These are phyloP conservation scores for Solea solea DNA, from an alignment of 2,113 vertebrate species.

Conservation along the genomic window DNA sequence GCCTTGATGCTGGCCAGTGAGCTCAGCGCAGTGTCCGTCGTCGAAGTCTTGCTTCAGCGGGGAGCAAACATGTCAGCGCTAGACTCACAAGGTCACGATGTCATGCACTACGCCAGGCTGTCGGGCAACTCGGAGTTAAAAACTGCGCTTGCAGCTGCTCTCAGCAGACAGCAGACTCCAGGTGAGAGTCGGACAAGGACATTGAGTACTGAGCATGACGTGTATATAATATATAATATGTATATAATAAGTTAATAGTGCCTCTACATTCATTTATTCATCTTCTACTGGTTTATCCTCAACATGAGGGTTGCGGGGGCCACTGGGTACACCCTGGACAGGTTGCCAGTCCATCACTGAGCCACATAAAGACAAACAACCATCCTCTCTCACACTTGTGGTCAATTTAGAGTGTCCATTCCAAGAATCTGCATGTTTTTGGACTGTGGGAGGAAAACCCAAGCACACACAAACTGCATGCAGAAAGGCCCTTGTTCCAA, in stretches of 20 bases:
- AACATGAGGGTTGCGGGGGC: too few relatives aligned
- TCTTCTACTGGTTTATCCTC: too few relatives aligned
- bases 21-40: constrained; percentile 72
- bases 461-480: too few relatives aligned
- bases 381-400: too few relatives aligned
- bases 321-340: too few relatives aligned
- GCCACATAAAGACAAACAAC: too few relatives aligned
- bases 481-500: too few relatives aligned
- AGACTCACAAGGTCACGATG: constrained; percentile 89
- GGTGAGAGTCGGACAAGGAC: constrained; percentile 75
- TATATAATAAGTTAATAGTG: background rate
- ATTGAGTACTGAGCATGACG: background rate
- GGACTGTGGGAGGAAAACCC: too few relatives aligned
- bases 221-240: too few relatives aligned
- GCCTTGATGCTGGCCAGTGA: constrained; percentile 90
- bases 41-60: constrained; percentile 85
- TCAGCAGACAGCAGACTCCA: constrained; percentile 82
- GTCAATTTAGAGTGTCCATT: too few relatives aligned
- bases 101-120: constrained; percentile 86
- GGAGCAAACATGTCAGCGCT: constrained; percentile 84
- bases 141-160: constrained; percentile 74
- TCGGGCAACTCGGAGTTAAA: constrained; percentile 84
- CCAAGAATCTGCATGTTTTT: too few relatives aligned
- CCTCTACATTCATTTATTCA: background rate
- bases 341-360: too few relatives aligned